Conservation (phyloP, 2,888 invertebrate genomes). For the Pristionchus mayeri region DNA sequence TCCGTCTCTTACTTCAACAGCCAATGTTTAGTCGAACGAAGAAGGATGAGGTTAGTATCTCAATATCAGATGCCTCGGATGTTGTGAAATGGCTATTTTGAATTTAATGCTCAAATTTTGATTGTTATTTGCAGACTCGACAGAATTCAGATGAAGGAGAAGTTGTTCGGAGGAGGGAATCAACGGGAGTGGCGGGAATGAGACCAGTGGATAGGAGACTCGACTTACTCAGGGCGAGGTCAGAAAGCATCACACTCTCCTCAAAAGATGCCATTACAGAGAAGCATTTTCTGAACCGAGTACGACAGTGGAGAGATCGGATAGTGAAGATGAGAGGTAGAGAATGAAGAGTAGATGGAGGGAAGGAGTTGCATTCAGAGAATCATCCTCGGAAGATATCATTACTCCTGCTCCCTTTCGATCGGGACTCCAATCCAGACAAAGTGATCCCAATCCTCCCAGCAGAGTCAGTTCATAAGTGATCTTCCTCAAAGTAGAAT, state of each 20-base stretch:
- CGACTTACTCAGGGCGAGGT: conserved; percentile 33
- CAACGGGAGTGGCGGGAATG: background rate
- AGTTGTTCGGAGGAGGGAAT: background rate
- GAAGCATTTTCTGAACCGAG: conserved; percentile 38
- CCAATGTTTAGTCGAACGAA: conserved; percentile 37
- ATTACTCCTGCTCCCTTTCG: conserved; percentile 35
- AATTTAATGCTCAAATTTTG: background rate
- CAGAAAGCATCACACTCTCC: background rate
- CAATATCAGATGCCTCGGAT: background rate
- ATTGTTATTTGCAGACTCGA: background rate
- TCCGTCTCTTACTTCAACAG: background rate
- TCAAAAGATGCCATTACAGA: background rate
- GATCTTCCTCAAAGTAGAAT: background rate
- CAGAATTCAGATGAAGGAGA: background rate
- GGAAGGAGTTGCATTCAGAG: background rate
- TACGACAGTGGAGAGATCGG: background rate
- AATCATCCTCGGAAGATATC: conserved; percentile 13
- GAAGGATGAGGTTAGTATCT: background rate
- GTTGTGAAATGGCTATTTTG: background rate
- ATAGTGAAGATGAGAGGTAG: conserved; percentile 34
- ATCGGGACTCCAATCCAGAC: conserved; percentile 27
- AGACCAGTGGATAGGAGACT: conserved; percentile 45
- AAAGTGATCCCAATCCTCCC: conserved; percentile 39
- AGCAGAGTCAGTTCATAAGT: background rate
- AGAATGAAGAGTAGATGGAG: background rate